A percentile compares a stretch with the other conserved stretches of the same genome.
phyloP scores from a whole-genome alignment of 2,113 vertebrate genomes.

The Pimephales promelas region DNA sequence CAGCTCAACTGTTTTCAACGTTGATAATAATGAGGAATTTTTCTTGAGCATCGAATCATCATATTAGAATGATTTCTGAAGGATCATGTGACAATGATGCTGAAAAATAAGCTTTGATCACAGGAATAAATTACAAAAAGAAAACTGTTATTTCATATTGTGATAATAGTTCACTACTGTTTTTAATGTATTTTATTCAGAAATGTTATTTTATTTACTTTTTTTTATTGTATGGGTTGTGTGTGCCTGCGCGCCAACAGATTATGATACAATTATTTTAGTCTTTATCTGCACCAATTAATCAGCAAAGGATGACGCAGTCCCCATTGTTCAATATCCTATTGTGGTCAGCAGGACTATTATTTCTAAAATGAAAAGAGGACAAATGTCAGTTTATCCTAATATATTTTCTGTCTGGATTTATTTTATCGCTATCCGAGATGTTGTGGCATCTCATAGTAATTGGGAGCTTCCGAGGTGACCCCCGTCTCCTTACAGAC shows the following conservation, averaged over 20 bases:
- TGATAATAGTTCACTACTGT: background rate
- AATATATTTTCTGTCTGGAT: conserved; percentile 28
- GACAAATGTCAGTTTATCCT: background rate
- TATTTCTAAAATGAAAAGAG: conserved; percentile 24
- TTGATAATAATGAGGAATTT: too few relatives aligned
- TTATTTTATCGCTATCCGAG: background rate
- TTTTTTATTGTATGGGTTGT: too few relatives aligned
- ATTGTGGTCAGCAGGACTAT: background rate
- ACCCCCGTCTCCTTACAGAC: conserved; percentile 70
- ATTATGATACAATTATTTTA: background rate
- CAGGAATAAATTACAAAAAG: too few relatives aligned
- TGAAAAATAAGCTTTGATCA: too few relatives aligned
- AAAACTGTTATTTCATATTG: background rate
- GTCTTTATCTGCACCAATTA: background rate
- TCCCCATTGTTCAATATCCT: background rate
- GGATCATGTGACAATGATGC: too few relatives aligned
- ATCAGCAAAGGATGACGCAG: background rate
- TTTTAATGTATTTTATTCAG: too few relatives aligned
- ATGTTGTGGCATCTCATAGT: conserved; percentile 24
- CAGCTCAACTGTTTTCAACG: too few relatives aligned
- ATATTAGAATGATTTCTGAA: too few relatives aligned
- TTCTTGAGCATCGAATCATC: too few relatives aligned
- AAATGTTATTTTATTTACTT: too few relatives aligned
- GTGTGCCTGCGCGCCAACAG: background rate
- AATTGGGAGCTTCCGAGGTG: conserved; percentile 66